Evolutionary conservation across 2,113 vertebrate genomes (phyloP), one percentile per base, ranked within the genome.

Genomic region (Salminus brasiliensis): DNA sequence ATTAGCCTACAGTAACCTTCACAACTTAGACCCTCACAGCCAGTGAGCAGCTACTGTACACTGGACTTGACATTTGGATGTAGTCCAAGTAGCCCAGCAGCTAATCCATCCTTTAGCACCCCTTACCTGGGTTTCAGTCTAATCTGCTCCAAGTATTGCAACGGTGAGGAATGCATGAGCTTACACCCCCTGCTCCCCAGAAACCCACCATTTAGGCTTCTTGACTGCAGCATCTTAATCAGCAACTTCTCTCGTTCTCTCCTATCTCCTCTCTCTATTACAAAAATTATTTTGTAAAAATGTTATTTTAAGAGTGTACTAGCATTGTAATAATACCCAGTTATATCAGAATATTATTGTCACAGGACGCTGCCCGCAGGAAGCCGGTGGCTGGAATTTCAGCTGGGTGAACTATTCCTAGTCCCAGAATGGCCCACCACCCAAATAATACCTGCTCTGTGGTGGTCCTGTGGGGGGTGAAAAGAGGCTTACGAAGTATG

Each of bases 201-300:
- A n/a, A n/a, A n/a, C 34, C 2, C 41, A 10, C 21, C 1, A 1
- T 10, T 62, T 27, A 79, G 60, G 52, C 66, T 68, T 11, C 52
- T 41, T 79, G 36, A 82, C 15, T 76, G 47, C 59, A 81, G 66
- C 65, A 36, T 69, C 71, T 36, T 63, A 39, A 82, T 79, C 32
- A 84, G 45, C n/a, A 63, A 29, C 23, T 32, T 16, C 69, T 34
- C 21, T 32, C 13, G 13, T 47, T 41, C 11, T 4, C 55, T 74
- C 60, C 52, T 34, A 43, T 1, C 39, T n/a, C n/a, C n/a, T n/a
- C n/a, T n/a, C n/a, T n/a, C n/a, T n/a, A n/a, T n/a, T n/a, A n/a
- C n/a, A n/a, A n/a, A n/a, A n/a, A n/a, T n/a, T n/a, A n/a, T n/a
- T n/a, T n/a, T n/a, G n/a, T n/a, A n/a, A n/a, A n/a, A n/a, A n/a